Evolutionary conservation across 2,888 invertebrate genomes (phyloP).

Genomic region (Calliscelio sp.): DNA sequence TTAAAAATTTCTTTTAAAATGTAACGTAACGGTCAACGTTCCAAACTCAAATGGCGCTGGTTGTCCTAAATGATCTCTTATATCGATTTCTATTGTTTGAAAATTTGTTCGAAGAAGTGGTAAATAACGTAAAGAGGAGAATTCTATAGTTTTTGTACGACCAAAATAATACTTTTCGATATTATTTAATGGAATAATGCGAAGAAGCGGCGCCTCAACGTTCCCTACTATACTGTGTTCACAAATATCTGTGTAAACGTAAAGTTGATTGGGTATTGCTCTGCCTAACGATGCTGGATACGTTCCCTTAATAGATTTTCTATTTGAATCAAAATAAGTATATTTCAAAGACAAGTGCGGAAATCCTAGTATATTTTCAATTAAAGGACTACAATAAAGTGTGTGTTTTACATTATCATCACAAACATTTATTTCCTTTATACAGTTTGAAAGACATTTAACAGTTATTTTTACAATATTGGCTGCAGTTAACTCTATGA

Average conservation of each 20-base stretch:
- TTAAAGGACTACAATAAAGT: not conserved
- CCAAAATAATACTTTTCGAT: slow-evolving; percentile 20
- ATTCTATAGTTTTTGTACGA: slow-evolving; percentile 1
- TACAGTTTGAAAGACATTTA: not conserved
- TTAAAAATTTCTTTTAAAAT: slow-evolving; percentile 23
- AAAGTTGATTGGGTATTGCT: slow-evolving; percentile 11
- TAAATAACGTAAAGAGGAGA: not conserved
- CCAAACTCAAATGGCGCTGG: slow-evolving; percentile 64
- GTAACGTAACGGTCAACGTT: slow-evolving; percentile 33
- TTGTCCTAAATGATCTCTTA: slow-evolving; percentile 59
- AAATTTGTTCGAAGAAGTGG: slow-evolving; percentile 19
- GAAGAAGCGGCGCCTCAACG: slow-evolving; percentile 9
- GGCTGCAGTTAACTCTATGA: slow-evolving; percentile 21
- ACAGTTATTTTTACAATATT: slow-evolving; percentile 17
- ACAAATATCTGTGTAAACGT: slow-evolving; percentile 25
- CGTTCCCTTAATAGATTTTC: slow-evolving; percentile 1
- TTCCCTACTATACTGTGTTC: slow-evolving; percentile 10
- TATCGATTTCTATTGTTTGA: slow-evolving; percentile 58
- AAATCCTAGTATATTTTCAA: not conserved
- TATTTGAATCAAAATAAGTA: not conserved
- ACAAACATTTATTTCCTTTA: not conserved
- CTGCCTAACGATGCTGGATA: not conserved
- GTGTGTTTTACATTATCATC: not conserved
- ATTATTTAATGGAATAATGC: slow-evolving; percentile 38
- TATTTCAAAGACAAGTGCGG: not conserved